Base-by-base conservation (phyloP, 2,888 invertebrate genomes). In the Cephus nigrinus region DNA sequence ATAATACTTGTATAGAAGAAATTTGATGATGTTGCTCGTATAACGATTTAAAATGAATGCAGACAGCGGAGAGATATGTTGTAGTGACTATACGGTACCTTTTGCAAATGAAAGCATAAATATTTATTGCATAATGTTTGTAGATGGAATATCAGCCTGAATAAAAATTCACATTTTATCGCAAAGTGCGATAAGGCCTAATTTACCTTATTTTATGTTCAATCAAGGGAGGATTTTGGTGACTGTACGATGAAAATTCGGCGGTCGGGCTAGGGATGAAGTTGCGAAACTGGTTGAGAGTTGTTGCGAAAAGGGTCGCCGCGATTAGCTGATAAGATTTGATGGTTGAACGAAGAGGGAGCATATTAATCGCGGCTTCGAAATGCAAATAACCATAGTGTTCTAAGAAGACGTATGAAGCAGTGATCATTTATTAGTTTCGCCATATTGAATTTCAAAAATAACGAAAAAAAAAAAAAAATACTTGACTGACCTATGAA, bases 211-310 rank as follows among this genome's bases (percentile, higher is more conserved):
- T 23, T 23, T 55, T 55, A 55, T 23, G 23, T 55, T 55, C 23
- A 23, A 23, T 23, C 55, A 23, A 23, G 23, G 55, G 55, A 55
- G 55, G 23, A 55, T 55, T 55, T 55, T 55, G 55, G 55, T 55
- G 23, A 23, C 55, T 15, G 55, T 55, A 55, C 55, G 9, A 55
- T 55, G 55, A 9, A 55, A 55, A 55, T 55, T 55, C 55, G 55
- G 23, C 9, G 9, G 23, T 23, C 23, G 55, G 9, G 23, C 23
- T 55, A 2, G 55, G 55, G 55, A 55, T 55, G 23, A 55, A 30
- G 31, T 40, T 15, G 32, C 68, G 71, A 75, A 75, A 78, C 31
- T 68, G 68, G 75, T 69, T 75, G 68, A 76, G 76, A 78, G 73
- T 78, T 71, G 55, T 55, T 74, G 72, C 31, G 11, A 74, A 68